These are phyloP conservation scores for Coregonus ussuriensis DNA, from an alignment of 2,797 vertebrate genomes.

Conservation along the genomic window DNA sequence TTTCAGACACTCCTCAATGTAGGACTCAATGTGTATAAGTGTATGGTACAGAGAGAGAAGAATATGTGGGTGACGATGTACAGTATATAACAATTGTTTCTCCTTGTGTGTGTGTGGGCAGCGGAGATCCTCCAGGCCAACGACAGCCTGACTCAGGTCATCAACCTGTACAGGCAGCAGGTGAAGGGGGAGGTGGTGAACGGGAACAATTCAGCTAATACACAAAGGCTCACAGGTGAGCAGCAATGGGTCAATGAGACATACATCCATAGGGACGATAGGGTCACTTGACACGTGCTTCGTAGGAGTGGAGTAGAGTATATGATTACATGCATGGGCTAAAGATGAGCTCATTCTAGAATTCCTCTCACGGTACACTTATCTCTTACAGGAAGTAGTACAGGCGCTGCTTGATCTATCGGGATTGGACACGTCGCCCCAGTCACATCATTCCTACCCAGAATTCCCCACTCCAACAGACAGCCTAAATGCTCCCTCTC, in stretches of 20 bases:
- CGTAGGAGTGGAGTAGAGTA: neutral
- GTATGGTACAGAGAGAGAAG: neutral
- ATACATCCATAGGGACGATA: neutral
- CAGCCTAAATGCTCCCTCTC: conserved; percentile 64
- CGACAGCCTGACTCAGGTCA: conserved; percentile 95
- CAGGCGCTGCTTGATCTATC: conserved; percentile 90
- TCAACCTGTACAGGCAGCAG: conserved; percentile 93
- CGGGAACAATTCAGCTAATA: conserved; percentile 74
- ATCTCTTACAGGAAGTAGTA: conserved; percentile 70
- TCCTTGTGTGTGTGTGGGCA: conserved; percentile 46
- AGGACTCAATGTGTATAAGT: neutral
- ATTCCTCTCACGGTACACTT: conserved; percentile 12
- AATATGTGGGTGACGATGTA: neutral
- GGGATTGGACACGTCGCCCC: conserved; percentile 85
- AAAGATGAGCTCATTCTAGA: neutral
- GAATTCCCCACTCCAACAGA: conserved; percentile 76
- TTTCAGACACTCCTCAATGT: neutral
- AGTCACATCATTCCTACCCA: conserved; percentile 74
- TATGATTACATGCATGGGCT: neutral
- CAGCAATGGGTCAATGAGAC: neutral
- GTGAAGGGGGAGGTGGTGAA: conserved; percentile 93
- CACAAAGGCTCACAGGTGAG: conserved; percentile 57
- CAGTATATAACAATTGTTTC: neutral
- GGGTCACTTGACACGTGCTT: neutral
- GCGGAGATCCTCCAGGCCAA: conserved; percentile 98